phyloP scores from a whole-genome alignment of 2,797 vertebrate species.

The Hypotaenidia okinawae region DNA sequence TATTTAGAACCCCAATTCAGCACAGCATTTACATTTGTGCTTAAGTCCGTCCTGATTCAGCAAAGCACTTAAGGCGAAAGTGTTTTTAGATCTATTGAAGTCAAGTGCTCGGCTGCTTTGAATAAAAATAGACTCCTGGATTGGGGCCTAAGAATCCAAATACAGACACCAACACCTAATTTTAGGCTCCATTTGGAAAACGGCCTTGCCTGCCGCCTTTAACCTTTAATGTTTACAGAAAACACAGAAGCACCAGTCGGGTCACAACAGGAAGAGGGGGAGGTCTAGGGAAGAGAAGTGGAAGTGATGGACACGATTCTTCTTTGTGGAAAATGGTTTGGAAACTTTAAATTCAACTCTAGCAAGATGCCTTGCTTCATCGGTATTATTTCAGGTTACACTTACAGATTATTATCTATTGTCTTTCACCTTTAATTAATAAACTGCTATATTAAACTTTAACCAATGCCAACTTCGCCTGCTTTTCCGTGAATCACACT shows the following conservation, averaged over 20 bases:
- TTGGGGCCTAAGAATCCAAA: constrained; percentile 55
- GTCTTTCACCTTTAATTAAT: constrained; percentile 69
- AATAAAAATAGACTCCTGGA: constrained; percentile 67
- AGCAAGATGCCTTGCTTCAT: background rate
- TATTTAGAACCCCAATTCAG: constrained; percentile 51
- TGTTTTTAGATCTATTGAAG: constrained; percentile 65
- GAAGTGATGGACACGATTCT: background rate
- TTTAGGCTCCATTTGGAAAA: constrained; percentile 63
- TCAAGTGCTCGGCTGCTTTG: constrained; percentile 60
- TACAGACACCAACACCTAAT: constrained; percentile 47
- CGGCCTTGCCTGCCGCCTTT: constrained; percentile 38
- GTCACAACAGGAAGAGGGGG: background rate
- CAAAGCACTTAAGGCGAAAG: constrained; percentile 56
- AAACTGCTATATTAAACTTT: constrained; percentile 49
- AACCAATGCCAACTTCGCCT: constrained; percentile 26
- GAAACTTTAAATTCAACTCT: background rate
- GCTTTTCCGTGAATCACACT: background rate
- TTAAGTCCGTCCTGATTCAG: constrained; percentile 70
- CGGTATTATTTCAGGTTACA: background rate
- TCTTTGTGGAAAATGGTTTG: background rate
- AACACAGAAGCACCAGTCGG: background rate
- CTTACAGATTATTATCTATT: background rate
- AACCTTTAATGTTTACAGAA: constrained; percentile 43
- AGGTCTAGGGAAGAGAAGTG: background rate
- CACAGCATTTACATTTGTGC: constrained; percentile 62